Conservation (phyloP, 2,797 vertebrate species). For the Phataginus tetradactyla region DNA sequence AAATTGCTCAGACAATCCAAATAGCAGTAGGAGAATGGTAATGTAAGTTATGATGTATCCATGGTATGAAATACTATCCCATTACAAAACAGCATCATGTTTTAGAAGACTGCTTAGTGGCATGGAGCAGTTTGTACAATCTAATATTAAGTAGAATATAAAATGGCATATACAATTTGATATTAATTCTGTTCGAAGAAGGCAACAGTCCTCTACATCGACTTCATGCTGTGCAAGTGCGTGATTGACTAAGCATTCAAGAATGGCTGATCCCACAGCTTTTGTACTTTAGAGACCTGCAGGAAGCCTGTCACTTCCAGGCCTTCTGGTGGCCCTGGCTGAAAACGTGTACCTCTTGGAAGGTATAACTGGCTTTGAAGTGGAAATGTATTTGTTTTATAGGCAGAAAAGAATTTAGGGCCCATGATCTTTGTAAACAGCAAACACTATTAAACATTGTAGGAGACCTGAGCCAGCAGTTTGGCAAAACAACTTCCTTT, state of each 20-base stretch:
- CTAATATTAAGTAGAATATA: neutral
- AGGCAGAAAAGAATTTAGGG: neutral
- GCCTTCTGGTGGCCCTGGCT: slow-evolving; percentile 96
- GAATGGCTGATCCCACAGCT: slow-evolving; percentile 95
- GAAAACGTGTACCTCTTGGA: slow-evolving; percentile 95
- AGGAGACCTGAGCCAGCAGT: neutral
- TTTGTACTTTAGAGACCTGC: slow-evolving; percentile 94
- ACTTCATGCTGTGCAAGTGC: slow-evolving; percentile 98
- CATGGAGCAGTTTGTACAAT: neutral
- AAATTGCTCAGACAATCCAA: neutral
- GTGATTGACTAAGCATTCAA: slow-evolving; percentile 96
- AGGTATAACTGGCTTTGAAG: slow-evolving; percentile 93
- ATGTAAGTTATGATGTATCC: neutral
- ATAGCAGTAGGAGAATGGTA: neutral
- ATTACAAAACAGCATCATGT: neutral
- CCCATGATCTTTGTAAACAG: neutral
- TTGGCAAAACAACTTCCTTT: neutral
- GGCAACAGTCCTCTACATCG: slow-evolving; percentile 87
- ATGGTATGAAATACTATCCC: neutral
- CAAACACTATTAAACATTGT: neutral
- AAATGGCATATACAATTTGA: neutral
- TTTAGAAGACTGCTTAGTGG: neutral
- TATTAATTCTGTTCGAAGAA: neutral
- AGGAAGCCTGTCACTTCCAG: slow-evolving; percentile 97
- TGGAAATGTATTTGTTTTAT: neutral